Evolutionary conservation across 2,113 vertebrate genomes (phyloP).

Genomic region (Zosterops lateralis): DNA sequence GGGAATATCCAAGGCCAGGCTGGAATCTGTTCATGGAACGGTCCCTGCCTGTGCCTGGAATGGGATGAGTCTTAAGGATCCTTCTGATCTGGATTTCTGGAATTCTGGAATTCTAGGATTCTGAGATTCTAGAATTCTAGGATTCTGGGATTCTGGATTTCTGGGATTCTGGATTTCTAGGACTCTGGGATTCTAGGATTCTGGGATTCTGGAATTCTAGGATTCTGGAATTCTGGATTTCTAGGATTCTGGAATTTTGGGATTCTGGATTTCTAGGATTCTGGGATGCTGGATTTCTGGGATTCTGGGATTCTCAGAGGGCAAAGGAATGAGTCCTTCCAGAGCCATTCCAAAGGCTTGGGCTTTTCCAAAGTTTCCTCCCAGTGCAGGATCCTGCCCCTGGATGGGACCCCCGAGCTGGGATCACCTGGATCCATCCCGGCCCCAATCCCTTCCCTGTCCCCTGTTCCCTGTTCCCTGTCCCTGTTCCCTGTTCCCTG

Average conservation of each 20-base stretch:
- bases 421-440: not conserved
- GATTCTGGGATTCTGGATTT: not conserved
- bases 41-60: not conserved
- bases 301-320: not conserved
- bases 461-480: no score
- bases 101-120: not conserved
- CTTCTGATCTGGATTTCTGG: not conserved
- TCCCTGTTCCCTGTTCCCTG: no score
- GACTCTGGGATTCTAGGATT: not conserved
- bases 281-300: not conserved
- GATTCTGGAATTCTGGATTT: not conserved
- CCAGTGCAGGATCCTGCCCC: not conserved
- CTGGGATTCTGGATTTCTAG: no score
- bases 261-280: not conserved
- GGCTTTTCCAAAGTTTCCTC: no score
- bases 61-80: not conserved
- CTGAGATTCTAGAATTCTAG: not conserved
- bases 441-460: not conserved
- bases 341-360: not conserved
- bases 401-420: not conserved
- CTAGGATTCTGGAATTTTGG: not conserved
- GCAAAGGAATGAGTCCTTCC: not conserved
- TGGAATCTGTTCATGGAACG: not conserved
- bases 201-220: not conserved
- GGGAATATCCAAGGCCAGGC: not conserved